Base-by-base conservation (phyloP, 2,113 vertebrate genomes). In the Brachyhypopomus occidentalis region DNA sequence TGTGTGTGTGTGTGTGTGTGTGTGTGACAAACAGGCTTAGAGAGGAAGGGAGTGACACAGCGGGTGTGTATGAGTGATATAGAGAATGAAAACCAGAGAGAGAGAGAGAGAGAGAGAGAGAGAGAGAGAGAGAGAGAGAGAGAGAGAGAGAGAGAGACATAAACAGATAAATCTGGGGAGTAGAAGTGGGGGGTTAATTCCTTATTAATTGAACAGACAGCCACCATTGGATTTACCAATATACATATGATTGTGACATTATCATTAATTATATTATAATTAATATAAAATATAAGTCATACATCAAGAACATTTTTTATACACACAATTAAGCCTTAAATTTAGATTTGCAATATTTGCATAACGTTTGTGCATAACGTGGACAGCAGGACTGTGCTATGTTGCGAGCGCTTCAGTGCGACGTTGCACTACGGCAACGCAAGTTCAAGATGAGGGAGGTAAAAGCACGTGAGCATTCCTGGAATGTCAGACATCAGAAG, bases 21-120 rank as follows among this genome's bases (percentile, higher is more conserved):
- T 20, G 59, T 25, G 23, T 64, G 30, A 72, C 14, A 63, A 0
- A 52, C 3, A 75, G 56, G 23, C 70, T 62, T 48, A 75, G 20
- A 78, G 64, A 70, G 64, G 76, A 78, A 81, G 66, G 48, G 38
- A 78, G 70, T 74, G 79, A 63, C 63, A 75, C 16, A 64, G 27
- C 0, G 74, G 69, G 60, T 45, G 60, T 81, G 79, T 59, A 81
- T 27, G 72, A 75, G 79, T 81, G 79, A 81, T 67, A 75, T 30
- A 63, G 34, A 67, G 34, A 63, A 52, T 52, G 45, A 38, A 17
- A 67, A 56, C 25, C 38, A 52, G 63, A 38, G n/a, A 69, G 34
- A n/a, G 6, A 36, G 11, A 76, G 0, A 34, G 48, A n/a, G 56
- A 2, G 1, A 27, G 20, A 9, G 25, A n/a, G 56, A 60, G 5